Evolutionary conservation across 2,888 invertebrate species (phyloP), one percentile per base, ranked within the genome.

Genomic region (Caenorhabditis sinica): DNA sequence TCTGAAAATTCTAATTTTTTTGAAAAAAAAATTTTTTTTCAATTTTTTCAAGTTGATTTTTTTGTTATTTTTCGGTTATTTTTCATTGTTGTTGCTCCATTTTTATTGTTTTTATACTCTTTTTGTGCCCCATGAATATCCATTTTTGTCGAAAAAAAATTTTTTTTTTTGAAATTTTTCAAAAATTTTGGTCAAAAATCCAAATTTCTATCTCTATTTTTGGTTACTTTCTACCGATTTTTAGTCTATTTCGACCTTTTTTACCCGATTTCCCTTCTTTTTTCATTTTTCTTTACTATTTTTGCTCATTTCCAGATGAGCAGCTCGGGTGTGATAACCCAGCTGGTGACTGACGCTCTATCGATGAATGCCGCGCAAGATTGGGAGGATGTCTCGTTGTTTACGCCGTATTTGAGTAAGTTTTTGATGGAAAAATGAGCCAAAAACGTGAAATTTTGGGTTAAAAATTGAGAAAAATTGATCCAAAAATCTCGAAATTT

Each of bases 381-480:
- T 79, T 91, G 91, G 91, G 83, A 85, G 23, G 89, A 91, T 68
- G 90, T 89, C 3, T 81, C 86, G 25, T 86, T 91, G 9, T 90
- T 87, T 69, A 88, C 89, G 17, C 90, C 90, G 13, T 90, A 88
- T 76, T 86, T 89, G 65, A 86, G 90, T 90, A 17, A 77, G 87
- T 72, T 53, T n/a, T 65, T 17, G 8, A 11, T 25, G 20, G 5
- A 33, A 33, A n/a, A 33, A 40, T 6, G 40, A 40, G 20, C 8
- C n/a, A 8, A 36, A 36, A 36, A 8, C 6, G 6, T 36, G 36
- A 11, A 36, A 36, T 36, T 36, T 36, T 36, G 11, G 5, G 6
- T 36, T 9, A 40, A 40, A 49, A 20, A 20, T 20, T 20, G 1
- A 11, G n/a, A 15, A 49, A 5, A 49, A 20, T 49, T 49, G 49